Percentiles rank a stretch among this genome's conserved stretches.
Conservation (phyloP, 2,797 vertebrate genomes). For the Hapalemur alaotrensis region DNA sequence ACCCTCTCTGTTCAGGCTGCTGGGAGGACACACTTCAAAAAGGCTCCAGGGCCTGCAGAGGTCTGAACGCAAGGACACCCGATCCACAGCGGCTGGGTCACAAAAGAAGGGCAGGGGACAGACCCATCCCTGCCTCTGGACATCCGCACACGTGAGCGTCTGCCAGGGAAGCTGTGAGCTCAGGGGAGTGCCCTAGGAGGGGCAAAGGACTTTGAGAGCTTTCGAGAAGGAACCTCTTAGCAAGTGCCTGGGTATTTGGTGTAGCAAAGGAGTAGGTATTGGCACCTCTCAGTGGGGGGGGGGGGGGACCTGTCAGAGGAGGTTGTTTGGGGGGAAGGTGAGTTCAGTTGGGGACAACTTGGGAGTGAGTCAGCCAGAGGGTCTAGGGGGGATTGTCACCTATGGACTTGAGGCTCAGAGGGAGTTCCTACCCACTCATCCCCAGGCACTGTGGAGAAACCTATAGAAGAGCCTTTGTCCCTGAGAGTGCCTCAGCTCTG, state of each 20-base stretch:
- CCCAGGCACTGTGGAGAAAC: neutral
- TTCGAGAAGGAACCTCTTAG: neutral
- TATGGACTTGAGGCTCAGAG: neutral
- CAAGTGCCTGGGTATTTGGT: neutral
- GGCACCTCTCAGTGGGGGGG: fast-evolving
- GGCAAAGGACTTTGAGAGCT: neutral
- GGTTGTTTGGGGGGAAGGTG: neutral
- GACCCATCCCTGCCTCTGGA: neutral
- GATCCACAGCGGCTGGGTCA: fast-evolving
- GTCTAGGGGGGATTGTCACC: neutral
- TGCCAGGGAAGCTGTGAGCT: neutral
- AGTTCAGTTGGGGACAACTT: neutral
- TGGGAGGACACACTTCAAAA: neutral
- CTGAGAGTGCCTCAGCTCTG: neutral
- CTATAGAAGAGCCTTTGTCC: neutral
- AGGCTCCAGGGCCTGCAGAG: neutral
- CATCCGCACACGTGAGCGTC: neutral
- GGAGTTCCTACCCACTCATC: neutral
- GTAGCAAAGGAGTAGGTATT: neutral
- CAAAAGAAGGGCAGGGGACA: neutral
- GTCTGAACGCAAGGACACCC: neutral
- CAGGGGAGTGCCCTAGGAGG: neutral
- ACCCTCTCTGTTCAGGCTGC: neutral
- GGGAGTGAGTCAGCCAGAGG: neutral
- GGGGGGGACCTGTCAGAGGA: neutral